Evolutionary conservation across 2,113 vertebrate genomes (phyloP).

Genomic region (Phylloscopus whistleri): DNA sequence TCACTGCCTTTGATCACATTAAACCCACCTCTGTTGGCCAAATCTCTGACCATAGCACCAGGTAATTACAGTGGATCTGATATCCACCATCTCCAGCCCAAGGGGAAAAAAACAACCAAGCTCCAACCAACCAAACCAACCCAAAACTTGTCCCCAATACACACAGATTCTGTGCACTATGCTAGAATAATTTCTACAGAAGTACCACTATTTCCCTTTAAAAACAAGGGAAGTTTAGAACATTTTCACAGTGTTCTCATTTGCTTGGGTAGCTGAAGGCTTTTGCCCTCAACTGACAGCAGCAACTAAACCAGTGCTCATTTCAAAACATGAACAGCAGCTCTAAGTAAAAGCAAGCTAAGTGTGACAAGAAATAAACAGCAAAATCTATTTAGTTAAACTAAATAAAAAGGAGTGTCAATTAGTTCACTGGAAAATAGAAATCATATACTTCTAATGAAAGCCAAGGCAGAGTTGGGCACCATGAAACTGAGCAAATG

Average conservation of each 20-base stretch:
- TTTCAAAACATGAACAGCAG: neutral
- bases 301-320: neutral
- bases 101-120: neutral
- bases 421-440: neutral
- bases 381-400: neutral
- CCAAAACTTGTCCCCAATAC: neutral
- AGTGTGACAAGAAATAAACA: neutral
- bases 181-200: neutral
- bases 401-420: neutral
- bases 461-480: neutral
- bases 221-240: neutral
- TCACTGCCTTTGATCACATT: neutral
- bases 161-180: neutral
- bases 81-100: neutral
- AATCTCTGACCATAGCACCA: neutral
- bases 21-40: neutral
- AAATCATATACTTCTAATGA: neutral
- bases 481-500: neutral
- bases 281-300: neutral
- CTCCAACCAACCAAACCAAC: neutral
- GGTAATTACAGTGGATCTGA: neutral
- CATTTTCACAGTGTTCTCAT: neutral
- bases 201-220: neutral
- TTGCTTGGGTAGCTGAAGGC: neutral
- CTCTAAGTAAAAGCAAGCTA: neutral